A percentile compares a stretch with the other conserved stretches of the same genome.
phyloP scores from a whole-genome alignment of 2,888 invertebrate genomes.

The Callyntrura guangdongensis region DNA sequence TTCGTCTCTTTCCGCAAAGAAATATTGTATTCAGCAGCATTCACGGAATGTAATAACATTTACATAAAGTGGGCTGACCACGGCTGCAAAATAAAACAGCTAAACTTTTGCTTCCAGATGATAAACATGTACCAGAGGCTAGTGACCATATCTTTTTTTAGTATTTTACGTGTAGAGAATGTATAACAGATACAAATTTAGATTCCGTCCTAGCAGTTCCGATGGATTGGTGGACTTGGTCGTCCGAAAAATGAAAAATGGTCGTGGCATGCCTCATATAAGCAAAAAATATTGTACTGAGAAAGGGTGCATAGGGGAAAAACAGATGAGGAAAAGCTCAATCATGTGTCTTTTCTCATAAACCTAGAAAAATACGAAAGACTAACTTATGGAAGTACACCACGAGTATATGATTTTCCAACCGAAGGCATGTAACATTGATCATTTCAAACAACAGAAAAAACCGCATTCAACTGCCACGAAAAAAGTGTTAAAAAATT shows the following conservation, averaged over 20 bases:
- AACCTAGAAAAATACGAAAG: slow-evolving; percentile 8
- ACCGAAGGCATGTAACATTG: slow-evolving; percentile 45
- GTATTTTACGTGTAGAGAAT: neutral
- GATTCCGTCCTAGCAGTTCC: neutral
- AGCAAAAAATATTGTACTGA: slow-evolving; percentile 11
- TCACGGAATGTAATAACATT: neutral
- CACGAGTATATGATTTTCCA: slow-evolving; percentile 38
- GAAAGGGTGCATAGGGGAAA: too few species aligned
- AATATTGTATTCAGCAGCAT: neutral
- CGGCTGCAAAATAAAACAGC: neutral
- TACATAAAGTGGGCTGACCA: slow-evolving; percentile 14
- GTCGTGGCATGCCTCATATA: slow-evolving; percentile 39
- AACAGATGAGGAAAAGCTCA: neutral
- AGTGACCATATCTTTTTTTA: neutral
- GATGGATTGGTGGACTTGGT: neutral
- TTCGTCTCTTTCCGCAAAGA: neutral
- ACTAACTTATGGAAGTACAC: slow-evolving; percentile 9
- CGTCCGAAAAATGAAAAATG: slow-evolving; percentile 41
- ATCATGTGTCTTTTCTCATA: slow-evolving; percentile 35
- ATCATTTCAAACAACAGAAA: slow-evolving; percentile 52
- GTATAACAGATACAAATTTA: neutral
- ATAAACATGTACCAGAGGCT: neutral
- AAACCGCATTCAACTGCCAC: slow-evolving; percentile 56
- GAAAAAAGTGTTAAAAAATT: slow-evolving; percentile 54
- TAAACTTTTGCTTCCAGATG: neutral